Percentiles rank a stretch among this genome's conserved stretches.
Evolutionary conservation across 2,888 invertebrate species (phyloP).

Genomic region (Pherbina coryleti): DNA sequence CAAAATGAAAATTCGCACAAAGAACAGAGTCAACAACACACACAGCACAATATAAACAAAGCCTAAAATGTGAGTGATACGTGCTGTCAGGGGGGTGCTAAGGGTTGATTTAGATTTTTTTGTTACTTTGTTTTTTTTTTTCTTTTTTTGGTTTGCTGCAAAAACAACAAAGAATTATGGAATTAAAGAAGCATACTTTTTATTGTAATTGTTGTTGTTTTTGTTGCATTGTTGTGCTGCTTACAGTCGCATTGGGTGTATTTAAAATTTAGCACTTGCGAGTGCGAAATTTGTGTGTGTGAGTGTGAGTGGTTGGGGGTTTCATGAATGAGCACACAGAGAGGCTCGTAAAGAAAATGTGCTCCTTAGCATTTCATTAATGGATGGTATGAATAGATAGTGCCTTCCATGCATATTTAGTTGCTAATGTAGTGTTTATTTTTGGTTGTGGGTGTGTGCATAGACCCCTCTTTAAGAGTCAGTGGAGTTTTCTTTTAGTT

Average conservation of each 20-base stretch:
- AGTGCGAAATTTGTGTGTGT: slow-evolving; percentile 15
- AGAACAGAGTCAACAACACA: not conserved
- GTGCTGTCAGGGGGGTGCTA: slow-evolving; percentile 56
- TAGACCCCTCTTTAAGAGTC: no score
- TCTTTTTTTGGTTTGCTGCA: not conserved
- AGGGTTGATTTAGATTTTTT: slow-evolving; percentile 58
- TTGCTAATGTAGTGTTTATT: no score
- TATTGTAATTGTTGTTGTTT: not conserved
- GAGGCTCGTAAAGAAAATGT: no score
- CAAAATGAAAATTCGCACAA: not conserved
- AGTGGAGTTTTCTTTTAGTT: no score
- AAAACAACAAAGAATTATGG: not conserved
- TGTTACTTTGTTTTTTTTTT: slow-evolving; percentile 44
- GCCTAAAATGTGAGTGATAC: slow-evolving; percentile 56
- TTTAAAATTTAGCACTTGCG: slow-evolving; percentile 52
- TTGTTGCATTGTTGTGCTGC: not conserved
- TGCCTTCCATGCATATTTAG: no score
- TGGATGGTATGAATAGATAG: no score
- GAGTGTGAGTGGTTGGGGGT: no score
- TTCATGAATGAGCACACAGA: no score
- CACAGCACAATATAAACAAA: slow-evolving; percentile 40
- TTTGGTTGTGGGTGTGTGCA: no score
- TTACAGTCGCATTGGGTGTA: slow-evolving; percentile 50
- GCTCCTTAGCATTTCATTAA: no score
- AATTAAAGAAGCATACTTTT: slow-evolving; percentile 8